Conservation (phyloP, 2,888 invertebrate genomes). For the Cheilosia urbana region DNA sequence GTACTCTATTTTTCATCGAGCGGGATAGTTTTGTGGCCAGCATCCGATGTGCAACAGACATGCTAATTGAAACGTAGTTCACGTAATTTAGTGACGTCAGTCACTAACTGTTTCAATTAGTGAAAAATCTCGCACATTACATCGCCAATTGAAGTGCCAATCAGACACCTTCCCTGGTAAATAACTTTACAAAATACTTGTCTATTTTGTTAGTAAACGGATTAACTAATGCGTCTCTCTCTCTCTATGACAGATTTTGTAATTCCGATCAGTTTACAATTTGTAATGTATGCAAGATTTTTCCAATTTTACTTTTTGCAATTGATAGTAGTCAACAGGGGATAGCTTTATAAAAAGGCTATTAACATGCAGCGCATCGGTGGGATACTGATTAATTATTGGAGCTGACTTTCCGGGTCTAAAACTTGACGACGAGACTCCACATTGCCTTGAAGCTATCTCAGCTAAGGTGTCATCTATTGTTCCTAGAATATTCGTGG, state of each 20-base stretch:
- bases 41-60: not conserved
- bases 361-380: conserved; percentile 41
- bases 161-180: conserved; percentile 16
- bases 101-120: conserved; percentile 12
- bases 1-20: not conserved
- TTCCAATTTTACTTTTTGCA: conserved; percentile 12
- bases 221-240: no score
- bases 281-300: conserved; percentile 14
- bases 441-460: conserved; percentile 13
- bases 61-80: not conserved
- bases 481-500: conserved; percentile 13
- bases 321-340: not conserved
- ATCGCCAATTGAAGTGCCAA: conserved; percentile 28
- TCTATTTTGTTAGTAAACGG: not conserved
- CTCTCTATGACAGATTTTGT: not conserved
- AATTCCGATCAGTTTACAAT: conserved; percentile 13
- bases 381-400: conserved; percentile 35
- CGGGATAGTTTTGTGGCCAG: not conserved
- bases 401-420: conserved; percentile 45
- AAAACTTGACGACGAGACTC: conserved; percentile 4
- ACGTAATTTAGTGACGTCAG: conserved; percentile 3
- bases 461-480: not conserved
- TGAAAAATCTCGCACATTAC: not conserved
- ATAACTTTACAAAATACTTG: not conserved
- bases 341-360: not conserved